A percentile compares a stretch with the other conserved stretches of the same genome.
Conservation (phyloP, 2,888 invertebrate genomes). For the Acleris laterana region DNA sequence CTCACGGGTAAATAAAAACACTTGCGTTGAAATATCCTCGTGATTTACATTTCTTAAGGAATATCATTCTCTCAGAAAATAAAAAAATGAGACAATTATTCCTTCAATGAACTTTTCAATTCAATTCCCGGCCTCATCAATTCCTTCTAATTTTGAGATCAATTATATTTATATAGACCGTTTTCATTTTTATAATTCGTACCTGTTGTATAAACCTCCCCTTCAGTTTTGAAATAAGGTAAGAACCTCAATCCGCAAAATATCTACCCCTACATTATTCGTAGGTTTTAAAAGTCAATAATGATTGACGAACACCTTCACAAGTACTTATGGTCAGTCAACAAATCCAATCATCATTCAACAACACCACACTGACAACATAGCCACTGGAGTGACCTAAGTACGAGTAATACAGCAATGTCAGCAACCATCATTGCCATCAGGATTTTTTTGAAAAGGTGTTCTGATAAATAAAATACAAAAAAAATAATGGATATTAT, state of each 20-base stretch:
- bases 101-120: not conserved
- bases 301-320: constrained; percentile 12
- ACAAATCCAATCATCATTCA: not conserved
- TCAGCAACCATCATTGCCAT: no score
- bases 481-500: no score
- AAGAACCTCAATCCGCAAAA: constrained; percentile 5
- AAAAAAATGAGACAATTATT: no score
- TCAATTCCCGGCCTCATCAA: constrained; percentile 39
- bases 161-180: constrained; percentile 40
- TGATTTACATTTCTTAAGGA: no score
- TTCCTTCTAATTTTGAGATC: constrained; percentile 50
- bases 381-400: no score
- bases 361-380: not conserved
- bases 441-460: no score
- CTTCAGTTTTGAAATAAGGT: constrained; percentile 26
- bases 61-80: no score
- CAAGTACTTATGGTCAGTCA: constrained; percentile 24
- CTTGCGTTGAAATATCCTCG: no score
- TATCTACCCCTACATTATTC: constrained; percentile 12
- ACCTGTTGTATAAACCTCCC: constrained; percentile 37
- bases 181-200: constrained; percentile 39
- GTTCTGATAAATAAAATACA: no score
- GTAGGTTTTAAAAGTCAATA: constrained; percentile 17
- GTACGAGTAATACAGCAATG: no score
- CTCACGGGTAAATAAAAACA: no score